Evolutionary conservation across 2,888 invertebrate genomes (phyloP).

Genomic region (Drosophila borborema): DNA sequence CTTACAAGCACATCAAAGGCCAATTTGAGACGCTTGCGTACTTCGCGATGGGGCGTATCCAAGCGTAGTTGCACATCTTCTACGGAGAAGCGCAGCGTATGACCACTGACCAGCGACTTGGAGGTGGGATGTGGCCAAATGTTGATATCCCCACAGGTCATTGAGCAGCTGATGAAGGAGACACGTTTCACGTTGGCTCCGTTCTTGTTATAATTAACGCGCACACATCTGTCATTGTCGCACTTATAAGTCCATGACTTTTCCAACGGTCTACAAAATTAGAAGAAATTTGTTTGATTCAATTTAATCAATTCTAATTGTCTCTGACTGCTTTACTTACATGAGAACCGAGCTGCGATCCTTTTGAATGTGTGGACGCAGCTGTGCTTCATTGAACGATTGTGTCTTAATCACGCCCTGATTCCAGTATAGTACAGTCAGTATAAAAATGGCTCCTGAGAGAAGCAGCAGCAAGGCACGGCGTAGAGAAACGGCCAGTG

Average conservation of each 20-base stretch:
- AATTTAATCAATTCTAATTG: neutral
- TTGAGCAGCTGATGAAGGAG: conserved; percentile 91
- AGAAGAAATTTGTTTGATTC: neutral
- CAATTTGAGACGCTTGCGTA: conserved; percentile 77
- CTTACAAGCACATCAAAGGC: conserved; percentile 83
- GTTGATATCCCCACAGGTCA: conserved; percentile 90
- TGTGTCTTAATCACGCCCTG: conserved; percentile 86
- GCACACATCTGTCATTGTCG: conserved; percentile 89
- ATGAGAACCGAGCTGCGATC: conserved; percentile 69
- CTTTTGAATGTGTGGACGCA: conserved; percentile 74
- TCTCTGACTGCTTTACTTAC: conserved; percentile 63
- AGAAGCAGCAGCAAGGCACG: conserved; percentile 87
- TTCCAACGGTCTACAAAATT: conserved; percentile 81
- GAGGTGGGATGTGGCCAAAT: conserved; percentile 94
- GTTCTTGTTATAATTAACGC: conserved; percentile 83
- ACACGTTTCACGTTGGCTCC: conserved; percentile 82
- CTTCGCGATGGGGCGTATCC: conserved; percentile 80
- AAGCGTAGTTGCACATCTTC: conserved; percentile 81
- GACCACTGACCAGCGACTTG: conserved; percentile 88
- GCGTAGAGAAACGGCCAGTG: conserved; percentile 86
- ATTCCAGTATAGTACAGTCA: conserved; percentile 88
- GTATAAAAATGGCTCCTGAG: conserved; percentile 86
- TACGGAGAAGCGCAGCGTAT: conserved; percentile 86
- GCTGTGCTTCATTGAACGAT: conserved; percentile 84
- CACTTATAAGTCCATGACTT: conserved; percentile 92